Conservation (phyloP, 2,888 invertebrate species). For the Fragum fragum region DNA sequence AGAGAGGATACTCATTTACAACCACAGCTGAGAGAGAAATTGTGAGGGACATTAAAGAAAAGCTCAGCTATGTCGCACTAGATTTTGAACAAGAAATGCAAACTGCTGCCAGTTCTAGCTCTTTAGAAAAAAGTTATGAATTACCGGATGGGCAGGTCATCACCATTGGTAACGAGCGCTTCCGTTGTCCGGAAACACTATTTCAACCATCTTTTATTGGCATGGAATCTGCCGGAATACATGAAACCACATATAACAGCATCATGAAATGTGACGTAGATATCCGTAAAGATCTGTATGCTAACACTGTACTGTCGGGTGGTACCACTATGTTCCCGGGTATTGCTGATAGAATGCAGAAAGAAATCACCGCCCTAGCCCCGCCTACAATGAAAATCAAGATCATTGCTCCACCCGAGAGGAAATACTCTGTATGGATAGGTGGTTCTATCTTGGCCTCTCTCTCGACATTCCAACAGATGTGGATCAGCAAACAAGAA, state of each 20-base stretch:
- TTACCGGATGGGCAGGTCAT: constrained; percentile 70
- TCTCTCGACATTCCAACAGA: no score
- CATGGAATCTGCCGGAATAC: constrained; percentile 65
- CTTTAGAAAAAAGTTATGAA: constrained; percentile 90
- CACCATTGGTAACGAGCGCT: constrained; percentile 83
- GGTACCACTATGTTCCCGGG: constrained; percentile 96
- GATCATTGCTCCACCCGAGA: constrained; percentile 50
- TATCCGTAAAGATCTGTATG: no score
- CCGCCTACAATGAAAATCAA: constrained; percentile 69
- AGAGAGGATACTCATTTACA: constrained; percentile 79
- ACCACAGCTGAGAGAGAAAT: constrained; percentile 95
- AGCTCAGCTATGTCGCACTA: constrained; percentile 89
- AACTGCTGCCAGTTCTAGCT: constrained; percentile 88
- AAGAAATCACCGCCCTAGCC: no score
- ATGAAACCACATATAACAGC: no score
- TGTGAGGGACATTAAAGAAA: no score
- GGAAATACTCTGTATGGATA: no score
- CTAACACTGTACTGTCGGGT: constrained; percentile 93
- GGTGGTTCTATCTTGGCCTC: no score
- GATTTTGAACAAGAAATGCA: no score
- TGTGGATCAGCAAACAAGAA: no score
- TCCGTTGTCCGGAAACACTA: constrained; percentile 81
- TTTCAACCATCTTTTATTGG: constrained; percentile 84
- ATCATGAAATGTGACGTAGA: no score
- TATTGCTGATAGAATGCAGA: no score